A percentile compares a stretch with the other conserved stretches of the same genome.
Conservation (phyloP, 2,113 vertebrate genomes). For the Pelobates fuscus region DNA sequence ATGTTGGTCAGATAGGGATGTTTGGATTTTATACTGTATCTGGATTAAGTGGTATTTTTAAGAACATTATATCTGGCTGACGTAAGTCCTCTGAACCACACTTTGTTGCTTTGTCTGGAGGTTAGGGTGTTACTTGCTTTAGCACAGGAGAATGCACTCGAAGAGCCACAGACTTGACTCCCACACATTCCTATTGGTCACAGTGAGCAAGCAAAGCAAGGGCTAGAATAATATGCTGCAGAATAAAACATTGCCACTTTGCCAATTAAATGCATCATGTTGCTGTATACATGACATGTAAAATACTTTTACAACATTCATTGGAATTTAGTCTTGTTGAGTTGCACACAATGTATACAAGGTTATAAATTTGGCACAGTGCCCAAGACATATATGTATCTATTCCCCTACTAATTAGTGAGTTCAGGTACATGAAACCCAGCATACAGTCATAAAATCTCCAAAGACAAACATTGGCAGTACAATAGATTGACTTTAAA, state of each 20-base stretch:
- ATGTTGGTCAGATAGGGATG: conserved; percentile 22
- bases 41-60: conserved; percentile 32
- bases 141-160: conserved; percentile 45
- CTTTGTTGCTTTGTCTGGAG: conserved; percentile 43
- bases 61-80: conserved; percentile 28
- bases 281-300: too few relatives aligned
- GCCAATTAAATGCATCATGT: conserved; percentile 10
- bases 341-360: too few relatives aligned
- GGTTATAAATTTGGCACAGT: too few relatives aligned
- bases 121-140: conserved; percentile 47
- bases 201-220: conserved; percentile 35
- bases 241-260: conserved; percentile 30
- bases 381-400: too few relatives aligned
- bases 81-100: conserved; percentile 37
- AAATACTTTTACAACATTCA: background rate
- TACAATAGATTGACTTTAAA: too few relatives aligned
- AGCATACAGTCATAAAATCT: too few relatives aligned
- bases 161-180: conserved; percentile 44
- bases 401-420: too few relatives aligned
- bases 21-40: conserved; percentile 23
- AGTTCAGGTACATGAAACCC: too few relatives aligned
- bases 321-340: too few relatives aligned
- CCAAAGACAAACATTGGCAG: too few relatives aligned
- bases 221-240: conserved; percentile 42
- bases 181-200: conserved; percentile 46